Percentiles rank a stretch among this genome's conserved stretches.
Conservation (phyloP, 2,797 vertebrate species). For the Merluccius polli region DNA sequence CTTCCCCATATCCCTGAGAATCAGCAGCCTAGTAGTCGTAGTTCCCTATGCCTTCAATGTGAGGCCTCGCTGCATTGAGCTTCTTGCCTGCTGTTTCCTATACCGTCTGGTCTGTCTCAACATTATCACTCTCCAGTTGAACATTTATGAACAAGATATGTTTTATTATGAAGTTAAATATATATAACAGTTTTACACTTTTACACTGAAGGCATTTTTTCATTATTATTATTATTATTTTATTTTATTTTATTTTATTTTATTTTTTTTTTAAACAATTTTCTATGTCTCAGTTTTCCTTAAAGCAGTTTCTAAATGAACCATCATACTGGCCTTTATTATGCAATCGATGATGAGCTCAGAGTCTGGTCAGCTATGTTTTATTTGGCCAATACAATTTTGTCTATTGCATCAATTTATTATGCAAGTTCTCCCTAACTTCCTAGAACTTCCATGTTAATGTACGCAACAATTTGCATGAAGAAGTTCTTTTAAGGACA, state of each 20-base stretch:
- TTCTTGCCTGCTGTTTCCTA: not conserved
- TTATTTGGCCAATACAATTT: not conserved
- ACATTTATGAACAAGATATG: not conserved
- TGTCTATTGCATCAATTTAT: not conserved
- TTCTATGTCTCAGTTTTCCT: not conserved
- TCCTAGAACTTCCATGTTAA: not conserved
- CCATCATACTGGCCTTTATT: not conserved
- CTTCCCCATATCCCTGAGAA: slow-evolving; percentile 81
- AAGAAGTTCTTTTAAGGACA: not conserved
- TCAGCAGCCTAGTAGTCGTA: slow-evolving; percentile 54
- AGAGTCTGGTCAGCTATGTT: not conserved
- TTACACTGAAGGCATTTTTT: no score
- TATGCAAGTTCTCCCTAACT: not conserved
- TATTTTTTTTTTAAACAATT: not conserved
- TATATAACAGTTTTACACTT: no score
- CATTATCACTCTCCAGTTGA: not conserved
- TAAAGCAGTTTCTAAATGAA: not conserved
- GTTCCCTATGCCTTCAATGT: slow-evolving; percentile 64
- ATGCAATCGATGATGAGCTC: not conserved
- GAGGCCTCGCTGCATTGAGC: not conserved
- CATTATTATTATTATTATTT: no score
- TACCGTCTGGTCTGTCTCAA: not conserved
- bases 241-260: no score
- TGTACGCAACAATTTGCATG: not conserved
- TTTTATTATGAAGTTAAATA: no score